Evolutionary conservation across 2,113 vertebrate genomes (phyloP).

Genomic region (Vidua macroura): DNA sequence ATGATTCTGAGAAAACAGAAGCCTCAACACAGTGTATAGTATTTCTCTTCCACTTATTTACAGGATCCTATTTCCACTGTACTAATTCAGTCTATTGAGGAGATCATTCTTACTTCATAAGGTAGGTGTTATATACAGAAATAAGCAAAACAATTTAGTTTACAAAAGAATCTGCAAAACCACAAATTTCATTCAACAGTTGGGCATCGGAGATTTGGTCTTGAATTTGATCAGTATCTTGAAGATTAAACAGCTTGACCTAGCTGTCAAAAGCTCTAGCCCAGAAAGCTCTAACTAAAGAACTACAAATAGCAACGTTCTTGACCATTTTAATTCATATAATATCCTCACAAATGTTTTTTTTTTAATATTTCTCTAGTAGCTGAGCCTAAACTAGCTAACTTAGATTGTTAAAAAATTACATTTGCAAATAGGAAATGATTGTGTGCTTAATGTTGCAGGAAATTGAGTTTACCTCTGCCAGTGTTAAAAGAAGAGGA

Average conservation of each 20-base stretch:
- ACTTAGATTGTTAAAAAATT: background rate
- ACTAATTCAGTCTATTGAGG: background rate
- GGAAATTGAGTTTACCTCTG: slow-evolving; percentile 72
- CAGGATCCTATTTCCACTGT: background rate
- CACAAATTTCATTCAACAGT: background rate
- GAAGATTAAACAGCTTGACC: background rate
- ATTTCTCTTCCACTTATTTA: background rate
- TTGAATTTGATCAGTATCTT: background rate
- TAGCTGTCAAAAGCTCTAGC: background rate
- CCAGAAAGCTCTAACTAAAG: background rate
- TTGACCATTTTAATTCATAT: background rate
- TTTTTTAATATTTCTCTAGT: background rate
- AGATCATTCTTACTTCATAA: background rate
- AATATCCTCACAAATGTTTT: background rate
- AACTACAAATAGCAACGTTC: background rate
- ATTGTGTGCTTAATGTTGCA: background rate
- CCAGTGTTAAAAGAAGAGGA: slow-evolving; percentile 80
- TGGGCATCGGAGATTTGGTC: background rate
- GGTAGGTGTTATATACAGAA: background rate
- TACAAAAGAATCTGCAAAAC: background rate
- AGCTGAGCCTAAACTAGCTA: background rate
- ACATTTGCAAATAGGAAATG: background rate
- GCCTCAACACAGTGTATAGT: background rate
- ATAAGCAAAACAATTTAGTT: background rate
- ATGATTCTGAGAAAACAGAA: background rate